phyloP scores from a whole-genome alignment of 2,113 vertebrate species.

The Phyllostomus hastatus region DNA sequence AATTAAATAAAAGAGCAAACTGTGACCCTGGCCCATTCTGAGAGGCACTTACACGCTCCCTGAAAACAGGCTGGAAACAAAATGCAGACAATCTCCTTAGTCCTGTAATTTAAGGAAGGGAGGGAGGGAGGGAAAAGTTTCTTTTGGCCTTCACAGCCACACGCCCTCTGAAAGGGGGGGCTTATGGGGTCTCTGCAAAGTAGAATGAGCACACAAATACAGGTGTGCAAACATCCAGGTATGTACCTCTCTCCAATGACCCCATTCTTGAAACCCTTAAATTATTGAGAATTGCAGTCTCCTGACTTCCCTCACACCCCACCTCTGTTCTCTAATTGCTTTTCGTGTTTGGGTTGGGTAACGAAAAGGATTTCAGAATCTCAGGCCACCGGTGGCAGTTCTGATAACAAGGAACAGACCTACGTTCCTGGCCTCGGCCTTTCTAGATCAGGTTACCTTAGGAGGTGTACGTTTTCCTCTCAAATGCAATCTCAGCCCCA shows the following conservation, averaged over 20 bases:
- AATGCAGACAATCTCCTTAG: slow-evolving; percentile 47
- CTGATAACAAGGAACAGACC: slow-evolving; percentile 46
- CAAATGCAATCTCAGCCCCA: not conserved
- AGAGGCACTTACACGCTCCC: slow-evolving; percentile 54
- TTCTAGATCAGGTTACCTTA: slow-evolving; percentile 26
- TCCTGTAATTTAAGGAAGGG: slow-evolving; percentile 40
- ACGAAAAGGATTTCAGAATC: not conserved
- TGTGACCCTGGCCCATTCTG: slow-evolving; percentile 53
- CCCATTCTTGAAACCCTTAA: slow-evolving; percentile 10
- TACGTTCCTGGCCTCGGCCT: not conserved
- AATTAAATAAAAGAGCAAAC: slow-evolving; percentile 65
- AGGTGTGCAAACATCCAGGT: slow-evolving; percentile 54
- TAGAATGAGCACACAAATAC: not conserved
- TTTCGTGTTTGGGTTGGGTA: not conserved
- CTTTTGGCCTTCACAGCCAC: not conserved
- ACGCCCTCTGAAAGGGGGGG: not conserved
- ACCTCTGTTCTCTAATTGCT: slow-evolving; percentile 6
- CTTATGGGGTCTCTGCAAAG: not conserved
- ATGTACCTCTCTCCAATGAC: not conserved
- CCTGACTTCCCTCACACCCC: not conserved
- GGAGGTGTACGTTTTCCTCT: slow-evolving; percentile 45
- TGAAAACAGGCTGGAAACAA: slow-evolving; percentile 45
- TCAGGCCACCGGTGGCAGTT: not conserved
- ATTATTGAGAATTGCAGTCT: not conserved
- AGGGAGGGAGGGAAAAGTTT: not conserved